These are phyloP conservation scores for Mormyrus lacerda DNA, from an alignment of 2,113 vertebrate genomes.

Conservation along the genomic window DNA sequence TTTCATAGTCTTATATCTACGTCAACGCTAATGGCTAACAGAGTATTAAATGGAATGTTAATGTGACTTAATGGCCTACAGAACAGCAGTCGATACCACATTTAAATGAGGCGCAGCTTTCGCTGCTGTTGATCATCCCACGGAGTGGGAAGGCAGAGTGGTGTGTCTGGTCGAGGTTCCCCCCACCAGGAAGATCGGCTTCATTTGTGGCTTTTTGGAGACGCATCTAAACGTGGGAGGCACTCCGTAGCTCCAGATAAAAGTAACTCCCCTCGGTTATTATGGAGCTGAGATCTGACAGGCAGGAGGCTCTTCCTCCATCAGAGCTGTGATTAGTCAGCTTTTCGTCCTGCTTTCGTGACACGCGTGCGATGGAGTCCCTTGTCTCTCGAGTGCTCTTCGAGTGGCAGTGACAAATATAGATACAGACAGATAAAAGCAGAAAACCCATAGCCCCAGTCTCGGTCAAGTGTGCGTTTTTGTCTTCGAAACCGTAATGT, in stretches of 20 bases:
- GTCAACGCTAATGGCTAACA: slow-evolving; percentile 38
- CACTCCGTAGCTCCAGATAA: not conserved
- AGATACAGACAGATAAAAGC: not conserved
- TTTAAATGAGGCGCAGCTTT: slow-evolving; percentile 51
- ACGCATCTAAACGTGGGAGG: not conserved
- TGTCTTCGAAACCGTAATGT: not conserved
- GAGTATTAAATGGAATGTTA: slow-evolving; percentile 56
- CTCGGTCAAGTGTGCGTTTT: not conserved
- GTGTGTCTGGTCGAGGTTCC: slow-evolving; percentile 28
- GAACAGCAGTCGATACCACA: slow-evolving; percentile 63
- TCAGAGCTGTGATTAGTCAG: not conserved
- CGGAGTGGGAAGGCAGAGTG: slow-evolving; percentile 49
- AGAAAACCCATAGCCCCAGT: not conserved
- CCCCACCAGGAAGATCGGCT: not conserved
- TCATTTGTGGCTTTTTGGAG: not conserved
- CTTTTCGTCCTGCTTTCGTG: not conserved
- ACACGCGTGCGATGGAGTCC: not conserved
- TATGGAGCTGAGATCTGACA: slow-evolving; percentile 24
- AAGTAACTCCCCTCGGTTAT: not conserved
- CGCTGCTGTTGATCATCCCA: slow-evolving; percentile 47
- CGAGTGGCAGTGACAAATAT: not conserved
- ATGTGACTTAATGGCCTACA: slow-evolving; percentile 64
- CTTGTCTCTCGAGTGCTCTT: not conserved
- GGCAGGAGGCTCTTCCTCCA: slow-evolving; percentile 3
- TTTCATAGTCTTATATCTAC: slow-evolving; percentile 32